Base-by-base conservation (phyloP, 2,113 vertebrate species). In the Panthera leo region DNA sequence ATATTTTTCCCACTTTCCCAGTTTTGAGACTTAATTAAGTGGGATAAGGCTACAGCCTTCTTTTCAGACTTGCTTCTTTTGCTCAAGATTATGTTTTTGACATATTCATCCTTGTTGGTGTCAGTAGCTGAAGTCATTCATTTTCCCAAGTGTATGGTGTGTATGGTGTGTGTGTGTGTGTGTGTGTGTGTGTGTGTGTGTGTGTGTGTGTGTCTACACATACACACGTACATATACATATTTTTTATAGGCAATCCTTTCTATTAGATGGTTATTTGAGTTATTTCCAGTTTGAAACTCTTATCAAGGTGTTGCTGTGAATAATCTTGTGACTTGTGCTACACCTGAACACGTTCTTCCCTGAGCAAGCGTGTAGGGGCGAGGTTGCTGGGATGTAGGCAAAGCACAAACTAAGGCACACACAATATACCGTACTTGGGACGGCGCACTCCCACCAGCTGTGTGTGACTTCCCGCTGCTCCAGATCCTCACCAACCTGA, bases 21-120 rank as follows among this genome's bases (percentile, higher is more conserved):
- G 31, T 68, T 89, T 53, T 87, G 6, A 93, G 91, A 45, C 55
- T 48, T 58, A 94, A 73, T 73, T 95, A 91, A 89, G 42, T 73
- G 4, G 25, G 75, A 42, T 51, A 36, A 55, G 39, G 82, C 19
- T 65, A 18, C 10, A 55, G 27, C 29, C 48, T 78, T 80, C 5
- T 45, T 58, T 27, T 36, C 11, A 48, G 9, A 19, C 5, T 91
- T 29, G 14, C 36, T 68, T 90, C n/a, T 67, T 87, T 53, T 87
- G 21, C 34, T 71, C 23, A 19, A 42, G 55, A 70, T 68, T 67
- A 68, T 67, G 13, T 93, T 76, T 94, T 27, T 89, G 15, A 76
- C 15, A 82, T 39, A 82, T 39, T 48, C 55, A 86, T 75, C 39
- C 42, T 39, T 34, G 16, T 42, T 39, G 36, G 48, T 45, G 18